These are phyloP conservation scores for Channa argus DNA, from an alignment of 2,113 vertebrate genomes.

Conservation along the genomic window DNA sequence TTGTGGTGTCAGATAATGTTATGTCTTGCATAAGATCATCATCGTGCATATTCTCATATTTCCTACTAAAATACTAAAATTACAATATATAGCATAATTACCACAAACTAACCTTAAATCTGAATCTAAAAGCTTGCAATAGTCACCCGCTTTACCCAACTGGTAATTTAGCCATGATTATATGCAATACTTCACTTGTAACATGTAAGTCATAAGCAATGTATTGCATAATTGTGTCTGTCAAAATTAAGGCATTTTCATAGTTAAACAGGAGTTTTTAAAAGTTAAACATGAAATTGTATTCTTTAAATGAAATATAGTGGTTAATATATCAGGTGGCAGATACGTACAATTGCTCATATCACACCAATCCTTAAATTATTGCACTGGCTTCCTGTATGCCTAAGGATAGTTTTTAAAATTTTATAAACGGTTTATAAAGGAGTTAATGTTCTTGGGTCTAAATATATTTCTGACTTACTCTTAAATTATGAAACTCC, in stretches of 20 bases:
- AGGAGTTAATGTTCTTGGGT: too few relatives aligned
- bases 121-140: neutral
- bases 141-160: neutral
- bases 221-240: neutral
- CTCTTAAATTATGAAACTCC: too few relatives aligned
- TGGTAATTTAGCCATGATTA: neutral
- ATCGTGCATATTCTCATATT: neutral
- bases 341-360: too few relatives aligned
- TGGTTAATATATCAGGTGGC: neutral
- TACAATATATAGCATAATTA: neutral
- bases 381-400: too few relatives aligned
- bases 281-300: constrained; percentile 52
- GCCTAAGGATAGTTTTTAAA: too few relatives aligned
- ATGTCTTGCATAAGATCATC: neutral
- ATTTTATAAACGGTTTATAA: too few relatives aligned
- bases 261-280: constrained; percentile 69
- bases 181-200: neutral
- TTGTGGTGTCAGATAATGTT: neutral
- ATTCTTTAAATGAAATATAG: constrained; percentile 32
- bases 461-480: too few relatives aligned
- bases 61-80: neutral
- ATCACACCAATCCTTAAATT: too few relatives aligned
- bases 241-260: constrained; percentile 38
- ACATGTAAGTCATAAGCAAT: neutral
- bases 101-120: neutral